A percentile compares a stretch with the other conserved stretches of the same genome.
These are phyloP conservation scores for Coronaproctus castanopsis DNA, from an alignment of 2,888 invertebrate species.

Conservation along the genomic window DNA sequence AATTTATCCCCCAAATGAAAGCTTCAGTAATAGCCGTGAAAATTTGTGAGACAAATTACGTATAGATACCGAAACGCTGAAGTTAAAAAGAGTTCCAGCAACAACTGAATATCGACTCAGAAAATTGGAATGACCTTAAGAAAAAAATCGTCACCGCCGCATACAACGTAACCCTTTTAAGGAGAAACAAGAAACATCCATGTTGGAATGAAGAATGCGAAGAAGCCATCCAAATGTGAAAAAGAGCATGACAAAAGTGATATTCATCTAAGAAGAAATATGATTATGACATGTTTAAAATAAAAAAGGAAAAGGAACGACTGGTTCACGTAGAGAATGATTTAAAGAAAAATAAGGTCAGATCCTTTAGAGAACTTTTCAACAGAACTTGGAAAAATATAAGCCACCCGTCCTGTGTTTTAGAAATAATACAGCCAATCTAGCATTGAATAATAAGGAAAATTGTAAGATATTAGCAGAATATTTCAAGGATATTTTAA, in stretches of 20 bases:
- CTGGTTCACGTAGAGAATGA: neutral
- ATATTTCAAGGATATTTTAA: neutral
- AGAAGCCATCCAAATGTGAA: neutral
- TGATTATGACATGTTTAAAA: too few species aligned
- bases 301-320: too few species aligned
- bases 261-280: too few species aligned
- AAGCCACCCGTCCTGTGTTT: neutral
- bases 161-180: neutral
- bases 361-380: too few species aligned
- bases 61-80: neutral
- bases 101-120: neutral
- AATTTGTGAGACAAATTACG: too few species aligned
- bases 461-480: neutral
- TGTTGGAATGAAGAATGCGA: neutral
- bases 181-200: neutral
- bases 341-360: neutral
- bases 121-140: neutral
- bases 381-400: neutral
- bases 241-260: neutral
- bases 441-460: neutral
- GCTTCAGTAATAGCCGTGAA: neutral
- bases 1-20: neutral
- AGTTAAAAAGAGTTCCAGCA: neutral
- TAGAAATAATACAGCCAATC: neutral
- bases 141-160: neutral